A percentile compares a stretch with the other conserved stretches of the same genome.
Conservation (phyloP, 2,888 invertebrate genomes). For the Acheta domesticus region DNA sequence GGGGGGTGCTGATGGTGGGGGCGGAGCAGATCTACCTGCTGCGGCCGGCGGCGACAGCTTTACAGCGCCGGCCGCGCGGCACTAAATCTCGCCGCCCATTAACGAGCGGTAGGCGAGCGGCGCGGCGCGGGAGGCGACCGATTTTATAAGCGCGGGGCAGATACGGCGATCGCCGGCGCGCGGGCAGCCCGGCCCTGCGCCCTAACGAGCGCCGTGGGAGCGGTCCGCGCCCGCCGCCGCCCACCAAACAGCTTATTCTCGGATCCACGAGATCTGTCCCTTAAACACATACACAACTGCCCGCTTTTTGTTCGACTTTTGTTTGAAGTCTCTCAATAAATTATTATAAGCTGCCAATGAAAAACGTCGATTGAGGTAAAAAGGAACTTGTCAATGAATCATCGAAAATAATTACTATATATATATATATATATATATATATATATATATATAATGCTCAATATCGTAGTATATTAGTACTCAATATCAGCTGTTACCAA, state of each 20-base stretch:
- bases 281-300: too few relatives aligned
- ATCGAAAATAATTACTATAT: too few relatives aligned
- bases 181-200: background rate
- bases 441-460: too few relatives aligned
- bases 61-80: background rate
- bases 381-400: too few relatives aligned
- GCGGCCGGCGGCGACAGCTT: conserved; percentile 18
- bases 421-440: too few relatives aligned
- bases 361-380: too few relatives aligned
- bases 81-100: conserved; percentile 7
- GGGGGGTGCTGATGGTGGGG: background rate
- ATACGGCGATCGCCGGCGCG: background rate
- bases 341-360: too few relatives aligned
- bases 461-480: too few relatives aligned
- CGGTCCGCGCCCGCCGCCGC: background rate
- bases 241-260: background rate
- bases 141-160: conserved; percentile 1
- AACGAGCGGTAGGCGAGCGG: background rate
- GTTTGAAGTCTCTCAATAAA: too few relatives aligned
- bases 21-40: background rate
- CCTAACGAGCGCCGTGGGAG: background rate
- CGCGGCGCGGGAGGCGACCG: background rate
- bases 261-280: too few relatives aligned
- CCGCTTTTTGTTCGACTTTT: too few relatives aligned
- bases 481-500: too few relatives aligned